A percentile compares a stretch with the other conserved stretches of the same genome.
Evolutionary conservation across 1,140 invertebrate genomes (phyloP).

Genomic region (Mizuhopecten yessoensis): DNA sequence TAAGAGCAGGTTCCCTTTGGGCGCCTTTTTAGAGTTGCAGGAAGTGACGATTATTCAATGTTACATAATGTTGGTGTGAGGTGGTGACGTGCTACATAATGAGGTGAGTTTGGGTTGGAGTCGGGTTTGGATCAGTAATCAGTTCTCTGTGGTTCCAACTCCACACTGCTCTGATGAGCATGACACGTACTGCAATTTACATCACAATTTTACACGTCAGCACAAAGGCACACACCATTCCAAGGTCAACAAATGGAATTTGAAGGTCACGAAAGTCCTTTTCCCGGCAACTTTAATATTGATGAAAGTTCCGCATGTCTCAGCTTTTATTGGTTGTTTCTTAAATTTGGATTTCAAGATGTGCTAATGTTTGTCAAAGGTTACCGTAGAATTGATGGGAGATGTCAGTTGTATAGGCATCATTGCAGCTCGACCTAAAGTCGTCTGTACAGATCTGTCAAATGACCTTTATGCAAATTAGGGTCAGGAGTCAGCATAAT

Average conservation of each 20-base stretch:
- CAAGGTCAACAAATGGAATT: conserved; percentile 38
- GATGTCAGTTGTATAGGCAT: neutral
- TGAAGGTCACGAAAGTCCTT: conserved; percentile 25
- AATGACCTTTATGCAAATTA: conserved; percentile 35
- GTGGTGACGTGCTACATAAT: neutral
- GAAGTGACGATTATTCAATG: conserved; percentile 25
- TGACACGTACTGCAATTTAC: conserved; percentile 26
- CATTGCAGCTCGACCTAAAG: conserved; percentile 3
- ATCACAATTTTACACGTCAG: conserved; percentile 31
- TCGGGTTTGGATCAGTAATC: conserved; percentile 29
- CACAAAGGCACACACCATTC: conserved; percentile 37
- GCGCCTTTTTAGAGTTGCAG: neutral
- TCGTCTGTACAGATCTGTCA: conserved; percentile 32
- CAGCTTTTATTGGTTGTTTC: conserved; percentile 10
- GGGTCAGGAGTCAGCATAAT: conserved; percentile 4
- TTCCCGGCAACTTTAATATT: conserved; percentile 31
- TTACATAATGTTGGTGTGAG: conserved; percentile 9
- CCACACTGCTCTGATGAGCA: conserved; percentile 23
- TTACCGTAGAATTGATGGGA: conserved; percentile 1
- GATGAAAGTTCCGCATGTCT: conserved; percentile 33
- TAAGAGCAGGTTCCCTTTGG: neutral
- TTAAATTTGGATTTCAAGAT: conserved; percentile 39
- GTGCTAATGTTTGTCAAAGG: conserved; percentile 38
- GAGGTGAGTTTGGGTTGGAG: neutral
- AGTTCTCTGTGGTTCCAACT: neutral